Evolutionary conservation across 2,797 vertebrate genomes (phyloP), one percentile per base, ranked within the genome.

Genomic region (Scleropages formosus): DNA sequence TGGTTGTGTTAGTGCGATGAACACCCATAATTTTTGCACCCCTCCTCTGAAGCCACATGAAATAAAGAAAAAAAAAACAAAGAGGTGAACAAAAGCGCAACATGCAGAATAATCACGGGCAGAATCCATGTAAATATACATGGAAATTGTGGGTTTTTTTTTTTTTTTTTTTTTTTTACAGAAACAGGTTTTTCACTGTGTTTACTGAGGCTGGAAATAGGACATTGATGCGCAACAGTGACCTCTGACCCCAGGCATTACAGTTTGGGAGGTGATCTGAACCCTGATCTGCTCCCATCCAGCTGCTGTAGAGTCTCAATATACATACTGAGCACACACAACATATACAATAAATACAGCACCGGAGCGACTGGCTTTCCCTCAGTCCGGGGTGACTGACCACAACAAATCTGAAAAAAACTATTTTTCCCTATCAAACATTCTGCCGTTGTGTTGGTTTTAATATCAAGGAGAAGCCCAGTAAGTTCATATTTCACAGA

Each of bases 1-100:
- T 82, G 0, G 88, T 89, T 68, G 86, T 89, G 81, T 90, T 88
- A 71, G 89, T 89, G 8, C 90, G 91, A 80, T 89, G 89, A 78
- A 91, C 86, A 78, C 88, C 60, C 27, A 73, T 11, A 61, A 61
- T 61, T 73, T 73, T 60, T 44, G 58, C 89, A 20, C 88, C 88
- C 7, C 78, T 84, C 82, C 89, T 91, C 85, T 20, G 83, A 83
- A 77, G 80, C 56, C 77, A 75, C 72, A 76, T 77, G 60, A 76
- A 74, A 72, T 8, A 12, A 47, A 63, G 7, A 24, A 27, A 73
- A 22, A 65, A 60, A 72, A 24, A 13, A 69, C 67, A 59, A 67
- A 53, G 16, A 27, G 47, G 44, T 46, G 27, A 67, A 66, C 46
- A 68, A 16, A 6, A 31, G 56, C 6, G 56, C 26, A 26, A 56